Evolutionary conservation across 1,140 invertebrate species (phyloP), one percentile per base, ranked within the genome.

Genomic region (Prorops nasuta): DNA sequence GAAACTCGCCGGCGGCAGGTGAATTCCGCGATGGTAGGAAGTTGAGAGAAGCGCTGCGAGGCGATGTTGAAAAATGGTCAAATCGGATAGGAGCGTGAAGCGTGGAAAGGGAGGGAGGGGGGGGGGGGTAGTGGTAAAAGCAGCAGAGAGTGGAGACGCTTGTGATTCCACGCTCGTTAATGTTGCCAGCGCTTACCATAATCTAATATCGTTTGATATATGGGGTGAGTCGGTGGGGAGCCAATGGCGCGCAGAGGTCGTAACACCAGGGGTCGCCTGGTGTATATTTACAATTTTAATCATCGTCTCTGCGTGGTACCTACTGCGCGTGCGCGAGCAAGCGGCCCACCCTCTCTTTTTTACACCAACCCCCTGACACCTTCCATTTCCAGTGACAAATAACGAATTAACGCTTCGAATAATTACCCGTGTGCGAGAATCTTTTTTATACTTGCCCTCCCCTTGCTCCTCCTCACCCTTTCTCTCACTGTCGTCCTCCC

Each of bases 161-260:
- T 51, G 57, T 44, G 58, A 51, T 56, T 56, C 46, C 58, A 22
- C 56, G 53, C 58, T 58, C 50, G 56, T 63, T 63, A 63, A 63
- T 63, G 60, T 56, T 21, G n/a, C n/a, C 52, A 22, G 60, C 60
- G 58, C 60, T 63, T 63, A 63, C 58, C 54, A 66, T 71, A 72
- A 73, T 72, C 71, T 71, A 73, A 73, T 71, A 71, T 64, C 56
- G 56, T 44, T 56, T 73, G 71, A 74, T 74, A 63, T 71, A 75
- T 74, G 48, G 70, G 63, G 60, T 51, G 58, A 66, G 52, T 39
- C 72, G 39, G 63, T 71, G 63, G 69, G 71, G 69, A 63, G 68
- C 64, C 63, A 51, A 58, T 57, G 58, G 54, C 56, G 56, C 59
- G 65, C 62, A 64, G 63, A 70, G 62, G 64, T 66, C 67, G 68